phyloP scores from a whole-genome alignment of 1,140 invertebrate species.

The Vanessa atalanta region DNA sequence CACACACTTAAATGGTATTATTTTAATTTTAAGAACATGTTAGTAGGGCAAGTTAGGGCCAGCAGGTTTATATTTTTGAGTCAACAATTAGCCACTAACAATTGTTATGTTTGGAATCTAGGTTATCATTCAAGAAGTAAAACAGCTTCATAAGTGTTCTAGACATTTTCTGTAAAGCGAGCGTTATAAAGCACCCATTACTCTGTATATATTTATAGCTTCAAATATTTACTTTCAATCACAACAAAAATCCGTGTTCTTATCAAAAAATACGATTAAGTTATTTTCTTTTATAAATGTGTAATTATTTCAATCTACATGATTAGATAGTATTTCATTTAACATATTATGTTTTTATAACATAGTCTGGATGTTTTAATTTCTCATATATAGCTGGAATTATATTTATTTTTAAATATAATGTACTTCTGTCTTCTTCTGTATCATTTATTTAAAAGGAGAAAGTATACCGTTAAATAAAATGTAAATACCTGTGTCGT shows the following conservation, averaged over 20 bases:
- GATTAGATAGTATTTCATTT: not conserved
- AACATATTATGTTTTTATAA: not conserved
- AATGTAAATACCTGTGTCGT: constrained; percentile 53
- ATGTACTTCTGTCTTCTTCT: too few relatives aligned
- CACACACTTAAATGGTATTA: not conserved
- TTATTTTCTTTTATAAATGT: not conserved
- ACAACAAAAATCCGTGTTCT: not conserved
- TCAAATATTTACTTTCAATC: not conserved
- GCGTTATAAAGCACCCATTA: not conserved
- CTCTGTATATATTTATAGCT: not conserved
- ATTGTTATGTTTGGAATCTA: too few relatives aligned
- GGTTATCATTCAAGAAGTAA: too few relatives aligned
- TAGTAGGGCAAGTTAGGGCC: too few relatives aligned
- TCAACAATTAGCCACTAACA: too few relatives aligned
- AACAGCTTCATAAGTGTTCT: not conserved
- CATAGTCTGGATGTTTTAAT: not conserved
- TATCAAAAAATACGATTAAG: not conserved
- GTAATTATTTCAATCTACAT: not conserved
- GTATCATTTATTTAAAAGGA: too few relatives aligned
- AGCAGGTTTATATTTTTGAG: too few relatives aligned
- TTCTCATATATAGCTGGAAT: not conserved
- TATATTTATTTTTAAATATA: too few relatives aligned
- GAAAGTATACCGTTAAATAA: not conserved
- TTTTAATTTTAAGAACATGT: not conserved
- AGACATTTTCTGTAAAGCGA: not conserved